Conservation (phyloP, 2,113 vertebrate species). For the Chloroceryle aenea region DNA sequence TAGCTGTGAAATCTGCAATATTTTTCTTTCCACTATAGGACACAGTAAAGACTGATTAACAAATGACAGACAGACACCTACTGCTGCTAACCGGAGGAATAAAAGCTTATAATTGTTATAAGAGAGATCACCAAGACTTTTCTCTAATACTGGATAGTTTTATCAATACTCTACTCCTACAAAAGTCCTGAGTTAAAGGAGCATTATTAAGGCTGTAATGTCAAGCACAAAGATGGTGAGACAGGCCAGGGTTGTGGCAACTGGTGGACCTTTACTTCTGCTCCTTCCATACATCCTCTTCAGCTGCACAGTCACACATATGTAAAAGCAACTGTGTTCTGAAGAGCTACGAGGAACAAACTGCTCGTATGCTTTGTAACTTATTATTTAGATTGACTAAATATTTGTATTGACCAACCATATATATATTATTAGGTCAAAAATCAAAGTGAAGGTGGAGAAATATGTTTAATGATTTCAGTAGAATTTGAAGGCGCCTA, state of each 20-base stretch:
- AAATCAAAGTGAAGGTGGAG: neutral
- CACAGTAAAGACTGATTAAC: neutral
- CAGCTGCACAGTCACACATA: fast-evolving
- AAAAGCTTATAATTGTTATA: neutral
- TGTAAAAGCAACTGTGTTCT: neutral
- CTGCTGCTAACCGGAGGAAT: neutral
- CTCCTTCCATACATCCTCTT: neutral
- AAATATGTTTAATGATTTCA: neutral
- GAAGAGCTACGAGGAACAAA: neutral
- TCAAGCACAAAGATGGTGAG: neutral
- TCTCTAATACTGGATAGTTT: neutral
- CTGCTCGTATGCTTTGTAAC: neutral
- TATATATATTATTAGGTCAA: neutral
- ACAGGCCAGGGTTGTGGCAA: neutral
- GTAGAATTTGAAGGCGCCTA: neutral
- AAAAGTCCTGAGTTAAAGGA: neutral
- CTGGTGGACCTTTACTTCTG: neutral
- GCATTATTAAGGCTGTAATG: neutral
- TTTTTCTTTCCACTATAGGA: neutral
- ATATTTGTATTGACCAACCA: neutral
- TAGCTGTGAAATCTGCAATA: neutral
- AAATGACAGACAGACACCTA: neutral
- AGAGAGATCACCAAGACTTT: neutral
- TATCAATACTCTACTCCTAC: neutral
- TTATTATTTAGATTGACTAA: neutral